Evolutionary conservation across 2,888 invertebrate genomes (phyloP).

Genomic region (Hirtodrosophila cameraria): DNA sequence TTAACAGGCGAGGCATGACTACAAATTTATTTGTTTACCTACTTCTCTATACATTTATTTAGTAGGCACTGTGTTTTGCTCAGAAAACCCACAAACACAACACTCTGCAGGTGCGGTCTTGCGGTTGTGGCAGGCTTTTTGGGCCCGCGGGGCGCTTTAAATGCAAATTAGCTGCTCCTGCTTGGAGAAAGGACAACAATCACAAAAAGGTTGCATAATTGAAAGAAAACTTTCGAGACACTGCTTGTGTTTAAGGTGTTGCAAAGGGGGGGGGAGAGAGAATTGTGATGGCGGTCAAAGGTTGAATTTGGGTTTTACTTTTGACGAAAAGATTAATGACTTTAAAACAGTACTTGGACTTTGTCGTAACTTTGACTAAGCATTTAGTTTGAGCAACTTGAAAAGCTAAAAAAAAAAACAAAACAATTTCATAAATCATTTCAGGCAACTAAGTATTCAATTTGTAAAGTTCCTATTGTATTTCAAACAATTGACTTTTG

Average conservation of each 20-base stretch:
- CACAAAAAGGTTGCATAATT: constrained; percentile 51
- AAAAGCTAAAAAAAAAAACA: no score
- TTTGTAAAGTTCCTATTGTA: no score
- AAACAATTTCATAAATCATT: no score
- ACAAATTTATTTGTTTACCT: constrained; percentile 67
- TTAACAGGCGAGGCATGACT: constrained; percentile 55
- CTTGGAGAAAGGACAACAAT: not conserved
- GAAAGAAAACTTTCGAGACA: constrained; percentile 53
- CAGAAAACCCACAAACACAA: not conserved
- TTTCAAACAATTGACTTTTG: no score
- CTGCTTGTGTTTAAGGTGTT: constrained; percentile 51
- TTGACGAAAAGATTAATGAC: constrained; percentile 57
- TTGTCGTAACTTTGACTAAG: no score
- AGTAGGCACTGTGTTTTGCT: constrained; percentile 20
- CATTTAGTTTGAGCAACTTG: no score
- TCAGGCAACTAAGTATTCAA: no score
- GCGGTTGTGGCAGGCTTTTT: constrained; percentile 32
- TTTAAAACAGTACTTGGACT: constrained; percentile 21
- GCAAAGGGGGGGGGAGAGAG: constrained; percentile 18
- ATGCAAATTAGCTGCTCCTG: constrained; percentile 59
- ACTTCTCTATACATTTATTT: constrained; percentile 15
- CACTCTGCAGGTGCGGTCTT: constrained; percentile 53
- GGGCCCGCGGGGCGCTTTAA: constrained; percentile 58
- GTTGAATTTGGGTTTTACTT: constrained; percentile 13
- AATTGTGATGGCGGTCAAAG: constrained; percentile 2